Evolutionary conservation across 2,888 invertebrate genomes (phyloP), one percentile per base, ranked within the genome.

Genomic region (Cabera pusaria): DNA sequence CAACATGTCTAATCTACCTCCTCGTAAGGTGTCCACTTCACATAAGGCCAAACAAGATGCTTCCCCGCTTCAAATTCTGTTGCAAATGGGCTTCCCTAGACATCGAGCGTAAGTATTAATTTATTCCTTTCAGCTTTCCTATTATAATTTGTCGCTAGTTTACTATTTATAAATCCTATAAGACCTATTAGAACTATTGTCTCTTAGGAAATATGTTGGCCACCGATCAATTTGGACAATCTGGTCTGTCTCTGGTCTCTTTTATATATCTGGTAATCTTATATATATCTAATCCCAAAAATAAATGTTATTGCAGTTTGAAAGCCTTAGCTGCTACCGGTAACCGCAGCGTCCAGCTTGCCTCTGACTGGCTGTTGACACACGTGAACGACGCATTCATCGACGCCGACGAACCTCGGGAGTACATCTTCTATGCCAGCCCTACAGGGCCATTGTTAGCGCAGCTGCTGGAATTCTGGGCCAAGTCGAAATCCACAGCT

Each of bases 261-360:
- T 14, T 14, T 14, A 14, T 3, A 14, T 14, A 14, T n/a, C 14
- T 14, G 14, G 14, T 14, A 7, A 1, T 8, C 7, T 7, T 5
- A 1, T 5, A 8, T 9, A 1, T 8, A 1, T 25, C 6, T n/a
- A 10, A 26, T 18, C 7, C 1, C n/a, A 3, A n/a, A 6, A 19
- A 8, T 26, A 10, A 11, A n/a, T 19, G 4, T 14, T n/a, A n/a
- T 14, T 83, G 33, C 67, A 97, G 97, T 21, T 93, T 96, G 70
- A 97, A 97, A 71, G 97, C 97, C 2, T 78, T 97, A 44, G 96
- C 97, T 6, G 96, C 97, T 5, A 97, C 97, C 2, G 97, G 97
- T 7, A 93, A 97, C 72, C 91, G 95, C 40, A 95, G 96, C 45
- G 95, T 96, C 11, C 96, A 97, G 74, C 87, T 96, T 44, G 97